Evolutionary conservation across 2,888 invertebrate genomes (phyloP), one percentile per base, ranked within the genome.

Genomic region (Formica aserva): DNA sequence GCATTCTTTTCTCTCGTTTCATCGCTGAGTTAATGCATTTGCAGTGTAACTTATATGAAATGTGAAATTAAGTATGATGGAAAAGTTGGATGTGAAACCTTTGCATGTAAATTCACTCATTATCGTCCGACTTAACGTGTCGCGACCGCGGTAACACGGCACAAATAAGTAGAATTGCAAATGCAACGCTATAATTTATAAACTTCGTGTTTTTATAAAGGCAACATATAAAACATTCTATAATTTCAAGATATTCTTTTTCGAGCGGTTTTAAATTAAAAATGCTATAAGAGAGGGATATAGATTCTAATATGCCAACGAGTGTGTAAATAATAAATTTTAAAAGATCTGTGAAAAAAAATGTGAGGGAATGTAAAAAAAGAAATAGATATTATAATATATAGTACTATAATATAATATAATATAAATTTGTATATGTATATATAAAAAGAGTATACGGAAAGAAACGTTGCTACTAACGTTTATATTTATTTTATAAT

Each of bases 31-130:
- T 83, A 83, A 80, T 71, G 57, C 52, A 77, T 63, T 69, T 75
- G 55, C 35, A 13, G 22, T 62, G 55, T 83, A 78, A 78, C 74
- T 85, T 82, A 60, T 63, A 69, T 80, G 80, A 83, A 83, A 83
- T 57, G 69, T 72, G 63, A 78, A 80, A 74, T 74, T 83, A 45
- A 52, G 63, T 69, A 52, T 35, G 55, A n/a, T 48, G 57, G 41
- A 32, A 41, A 80, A 80, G 62, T 83, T 67, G 41, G 32, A 15
- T 69, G 55, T 45, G 48, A 67, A 45, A 67, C 52, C 62, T 60
- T 60, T 52, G 41, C 77, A 41, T 74, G 60, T 78, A 78, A 84
- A 81, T 81, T 32, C 48, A 45, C 55, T 66, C 60, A 84, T 84
- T 80, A 71, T 66, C 60, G 22, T 81, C 48, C 76, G 32, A 69